Evolutionary conservation across 2,797 vertebrate species (phyloP).

Genomic region (Phrynocephalus vlangalii): DNA sequence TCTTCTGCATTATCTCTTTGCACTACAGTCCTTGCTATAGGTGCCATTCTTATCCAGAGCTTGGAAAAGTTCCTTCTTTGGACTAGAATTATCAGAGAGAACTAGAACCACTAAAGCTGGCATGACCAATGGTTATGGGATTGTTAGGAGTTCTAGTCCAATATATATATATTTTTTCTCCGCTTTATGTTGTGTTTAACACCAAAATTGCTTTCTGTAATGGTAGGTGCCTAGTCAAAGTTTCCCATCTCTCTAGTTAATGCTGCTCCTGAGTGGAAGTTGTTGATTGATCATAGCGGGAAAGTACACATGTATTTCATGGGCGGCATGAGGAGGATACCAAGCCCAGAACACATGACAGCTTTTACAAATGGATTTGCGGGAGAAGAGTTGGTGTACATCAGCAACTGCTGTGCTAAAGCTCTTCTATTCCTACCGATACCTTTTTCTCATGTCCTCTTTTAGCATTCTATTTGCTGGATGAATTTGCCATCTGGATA

Average conservation of each 20-base stretch:
- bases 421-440: not conserved
- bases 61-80: too few relatives aligned
- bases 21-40: too few relatives aligned
- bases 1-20: not conserved
- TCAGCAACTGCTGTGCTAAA: not conserved
- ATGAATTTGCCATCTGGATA: constrained; percentile 8
- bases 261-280: not conserved
- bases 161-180: not conserved
- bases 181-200: not conserved
- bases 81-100: too few relatives aligned
- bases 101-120: too few relatives aligned
- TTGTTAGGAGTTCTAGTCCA: too few relatives aligned
- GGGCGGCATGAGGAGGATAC: not conserved
- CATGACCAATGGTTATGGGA: too few relatives aligned
- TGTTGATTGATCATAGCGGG: not conserved
- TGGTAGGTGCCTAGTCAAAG: not conserved
- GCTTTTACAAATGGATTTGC: not conserved
- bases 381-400: not conserved
- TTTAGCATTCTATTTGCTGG: not conserved
- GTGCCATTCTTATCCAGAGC: too few relatives aligned
- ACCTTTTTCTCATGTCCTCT: not conserved
- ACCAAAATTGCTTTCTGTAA: not conserved
- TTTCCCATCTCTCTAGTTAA: not conserved
- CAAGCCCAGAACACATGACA: not conserved
- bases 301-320: not conserved